Evolutionary conservation across 1,140 invertebrate genomes (phyloP), one percentile per base, ranked within the genome.

Genomic region (Lepidostoma basale): DNA sequence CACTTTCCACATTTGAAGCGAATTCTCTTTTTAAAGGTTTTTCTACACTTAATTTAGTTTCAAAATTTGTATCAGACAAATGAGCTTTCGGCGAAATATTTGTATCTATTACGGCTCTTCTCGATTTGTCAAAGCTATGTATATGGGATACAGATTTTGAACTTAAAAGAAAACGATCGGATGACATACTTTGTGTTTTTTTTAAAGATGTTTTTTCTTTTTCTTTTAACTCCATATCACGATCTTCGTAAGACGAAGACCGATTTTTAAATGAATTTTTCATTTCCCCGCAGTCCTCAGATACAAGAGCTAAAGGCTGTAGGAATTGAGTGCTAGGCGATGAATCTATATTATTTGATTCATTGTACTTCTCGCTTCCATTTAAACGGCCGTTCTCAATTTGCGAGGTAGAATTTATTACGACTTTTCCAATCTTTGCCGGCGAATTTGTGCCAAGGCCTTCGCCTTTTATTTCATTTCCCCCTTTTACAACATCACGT

Each of bases 171-270:
- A 62, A 26, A 9, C 14, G 4, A 58, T 72, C 66, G 0, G 62
- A 47, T 58, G 45, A 28, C 10, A 65, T 23, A 28, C 16, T 62
- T 2, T n/a, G 10, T 9, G 49, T 14, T 45, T 72, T 72, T 22
- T 42, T 52, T 26, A 62, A 33, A 18, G 64, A n/a, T 20, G 25
- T 59, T 36, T 20, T 66, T 12, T 68, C 62, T 52, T 68, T 68
- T 20, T 72, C 67, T 25, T 62, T 72, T 2, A 28, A 62, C 47
- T 72, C 70, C 70, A 72, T 72, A 40, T 72, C 70, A 10, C 25
- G 56, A 3, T 69, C 70, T 58, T 72, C 62, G 30, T 64, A 45
- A 9, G 25, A 9, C 5, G 1, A 8, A n/a, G 56, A 40, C n/a
- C 23, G 16, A 8, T 60, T 60, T 40, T 60, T 60, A 49, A 60